These are phyloP conservation scores for Stegostoma tigrinum DNA, from an alignment of 2,113 vertebrate species.

Conservation along the genomic window DNA sequence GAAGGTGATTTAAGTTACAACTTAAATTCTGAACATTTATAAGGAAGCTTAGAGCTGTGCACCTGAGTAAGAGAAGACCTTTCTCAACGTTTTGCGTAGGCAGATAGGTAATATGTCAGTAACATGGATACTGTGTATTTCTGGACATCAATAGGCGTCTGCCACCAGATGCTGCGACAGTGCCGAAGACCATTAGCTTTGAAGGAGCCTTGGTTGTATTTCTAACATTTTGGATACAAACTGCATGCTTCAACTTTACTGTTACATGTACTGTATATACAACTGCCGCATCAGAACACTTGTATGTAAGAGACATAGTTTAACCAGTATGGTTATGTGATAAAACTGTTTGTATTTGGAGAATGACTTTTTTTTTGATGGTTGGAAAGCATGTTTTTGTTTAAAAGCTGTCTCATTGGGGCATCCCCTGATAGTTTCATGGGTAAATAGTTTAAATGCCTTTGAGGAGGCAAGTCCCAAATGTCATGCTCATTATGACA, in stretches of 20 bases:
- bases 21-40: not conserved
- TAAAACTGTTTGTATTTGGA: slow-evolving; percentile 5
- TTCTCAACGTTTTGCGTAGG: not conserved
- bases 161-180: not conserved
- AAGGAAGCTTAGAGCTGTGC: not conserved
- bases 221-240: not conserved
- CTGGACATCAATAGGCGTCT: not conserved
- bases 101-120: not conserved
- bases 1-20: not conserved
- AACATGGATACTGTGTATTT: not conserved
- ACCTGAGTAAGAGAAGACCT: not conserved
- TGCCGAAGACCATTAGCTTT: not conserved
- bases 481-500: not conserved
- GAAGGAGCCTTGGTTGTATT: not conserved
- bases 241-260: slow-evolving; percentile 26
- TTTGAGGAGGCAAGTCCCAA: not conserved
- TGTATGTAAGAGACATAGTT: slow-evolving; percentile 11
- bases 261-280: slow-evolving; percentile 1
- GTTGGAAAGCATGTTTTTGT: not conserved
- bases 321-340: not conserved
- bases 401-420: not conserved
- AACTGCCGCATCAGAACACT: not conserved
- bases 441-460: not conserved
- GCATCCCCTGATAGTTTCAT: not conserved
- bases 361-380: not conserved